Evolutionary conservation across 2,888 invertebrate species (phyloP), one percentile per base, ranked within the genome.

Genomic region (Melinopterus prodromus): DNA sequence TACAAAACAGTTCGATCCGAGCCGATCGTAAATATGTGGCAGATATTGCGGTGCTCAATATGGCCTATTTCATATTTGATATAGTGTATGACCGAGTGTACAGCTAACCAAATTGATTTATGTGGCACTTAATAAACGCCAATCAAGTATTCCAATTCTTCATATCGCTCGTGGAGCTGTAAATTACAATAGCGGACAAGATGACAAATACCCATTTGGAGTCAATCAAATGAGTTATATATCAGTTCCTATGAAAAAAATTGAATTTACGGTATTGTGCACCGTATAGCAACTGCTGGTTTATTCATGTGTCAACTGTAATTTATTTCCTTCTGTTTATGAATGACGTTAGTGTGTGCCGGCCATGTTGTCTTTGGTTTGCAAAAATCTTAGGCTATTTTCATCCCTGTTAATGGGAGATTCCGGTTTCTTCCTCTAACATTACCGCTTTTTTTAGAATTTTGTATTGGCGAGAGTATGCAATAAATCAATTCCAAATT

Each of bases 101-200:
- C 53, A 53, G 53, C 53, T 53, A 53, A 53, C 53, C 53, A 53
- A 53, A 53, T 53, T 53, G 53, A 53, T 53, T 53, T 53, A 53
- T 53, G 53, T 53, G 53, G 53, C 53, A 53, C 53, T 53, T 53
- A 53, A 53, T 53, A 53, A 53, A 53, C 53, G 53, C 53, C 53
- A 53, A 53, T 53, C 53, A 53, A 53, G 53, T 53, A 53, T 53
- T 53, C 12, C 53, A 53, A 53, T 53, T 53, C 53, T 53, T 7
- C 53, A 53, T 53, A 53, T 9, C 53, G 53, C 53, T 53, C 53
- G 53, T 53, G 53, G 7, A 6, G 53, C 53, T 9, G 53, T 53
- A 53, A 53, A 53, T 53, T 53, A 53, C 53, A 53, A 53, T 53
- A 53, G 53, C 53, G 53, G 53, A 53, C 53, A 53, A 53, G 53